A percentile compares a stretch with the other conserved stretches of the same genome.
These are phyloP conservation scores for Otis tarda DNA, from an alignment of 2,113 vertebrate genomes.

Conservation along the genomic window DNA sequence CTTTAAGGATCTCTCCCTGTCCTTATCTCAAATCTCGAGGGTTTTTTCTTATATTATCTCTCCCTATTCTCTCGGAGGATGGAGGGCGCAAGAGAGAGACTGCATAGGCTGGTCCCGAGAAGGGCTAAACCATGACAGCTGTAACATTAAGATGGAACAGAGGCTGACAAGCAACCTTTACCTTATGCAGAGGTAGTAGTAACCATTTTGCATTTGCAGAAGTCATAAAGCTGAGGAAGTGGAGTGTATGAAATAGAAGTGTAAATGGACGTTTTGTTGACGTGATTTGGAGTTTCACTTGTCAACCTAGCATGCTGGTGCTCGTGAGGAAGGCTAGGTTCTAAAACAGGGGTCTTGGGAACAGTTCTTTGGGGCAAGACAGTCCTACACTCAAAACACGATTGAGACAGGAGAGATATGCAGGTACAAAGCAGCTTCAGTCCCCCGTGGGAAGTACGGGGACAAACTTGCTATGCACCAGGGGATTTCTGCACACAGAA, in stretches of 20 bases:
- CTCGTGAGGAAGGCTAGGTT: neutral
- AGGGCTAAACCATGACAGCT: too few relatives aligned
- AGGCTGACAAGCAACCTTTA: neutral
- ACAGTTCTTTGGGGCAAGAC: neutral
- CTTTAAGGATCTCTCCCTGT: too few relatives aligned
- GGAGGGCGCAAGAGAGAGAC: too few relatives aligned
- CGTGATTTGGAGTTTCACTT: neutral
- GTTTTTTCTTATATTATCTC: too few relatives aligned
- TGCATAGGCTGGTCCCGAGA: too few relatives aligned
- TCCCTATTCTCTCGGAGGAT: too few relatives aligned
- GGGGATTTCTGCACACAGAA: neutral
- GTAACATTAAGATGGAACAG: neutral
- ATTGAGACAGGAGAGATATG: neutral
- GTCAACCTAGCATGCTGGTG: neutral
- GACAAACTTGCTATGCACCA: neutral
- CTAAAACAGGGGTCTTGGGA: neutral
- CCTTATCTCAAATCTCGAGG: too few relatives aligned
- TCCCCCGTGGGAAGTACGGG: neutral
- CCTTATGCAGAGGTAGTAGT: neutral
- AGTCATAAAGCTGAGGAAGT: neutral
- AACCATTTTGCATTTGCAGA: neutral
- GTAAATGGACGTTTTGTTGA: neutral
- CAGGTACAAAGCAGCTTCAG: neutral
- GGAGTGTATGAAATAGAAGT: neutral
- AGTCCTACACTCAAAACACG: neutral